Conservation (phyloP, 2,113 vertebrate genomes). For the Ranitomeya variabilis region DNA sequence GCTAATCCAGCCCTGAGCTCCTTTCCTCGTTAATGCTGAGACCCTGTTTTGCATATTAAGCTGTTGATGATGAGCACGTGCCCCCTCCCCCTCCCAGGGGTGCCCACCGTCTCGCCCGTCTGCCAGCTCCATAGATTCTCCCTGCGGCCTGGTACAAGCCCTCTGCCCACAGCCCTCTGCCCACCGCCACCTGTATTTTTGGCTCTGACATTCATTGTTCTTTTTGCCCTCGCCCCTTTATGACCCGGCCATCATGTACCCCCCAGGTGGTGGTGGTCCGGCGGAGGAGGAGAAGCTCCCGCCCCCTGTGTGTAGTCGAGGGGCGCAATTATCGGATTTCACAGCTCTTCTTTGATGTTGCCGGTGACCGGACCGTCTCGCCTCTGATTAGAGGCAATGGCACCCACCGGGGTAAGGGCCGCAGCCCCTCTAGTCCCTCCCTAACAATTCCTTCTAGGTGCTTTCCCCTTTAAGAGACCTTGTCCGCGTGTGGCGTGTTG, state of each 20-base stretch:
- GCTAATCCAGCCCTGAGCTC: constrained; percentile 23
- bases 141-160: neutral
- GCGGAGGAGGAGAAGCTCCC: no score
- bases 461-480: neutral
- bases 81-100: neutral
- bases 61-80: neutral
- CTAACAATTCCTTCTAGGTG: neutral
- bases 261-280: no score
- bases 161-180: no score
- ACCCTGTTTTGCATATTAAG: constrained; percentile 45
- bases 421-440: no score
- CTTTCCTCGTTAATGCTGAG: constrained; percentile 38
- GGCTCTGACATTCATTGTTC: no score
- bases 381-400: neutral
- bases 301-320: no score
- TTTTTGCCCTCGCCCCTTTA: no score
- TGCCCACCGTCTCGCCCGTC: neutral
- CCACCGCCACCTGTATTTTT: no score
- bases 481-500: neutral
- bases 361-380: neutral
- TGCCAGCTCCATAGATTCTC: constrained; percentile 12
- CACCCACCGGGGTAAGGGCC: no score
- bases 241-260: no score
- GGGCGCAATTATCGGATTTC: no score
- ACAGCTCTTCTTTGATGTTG: neutral